A percentile compares a stretch with the other conserved stretches of the same genome.
These are phyloP conservation scores for Sigmodon hispidus DNA, from an alignment of 2,113 vertebrate species.

Conservation along the genomic window DNA sequence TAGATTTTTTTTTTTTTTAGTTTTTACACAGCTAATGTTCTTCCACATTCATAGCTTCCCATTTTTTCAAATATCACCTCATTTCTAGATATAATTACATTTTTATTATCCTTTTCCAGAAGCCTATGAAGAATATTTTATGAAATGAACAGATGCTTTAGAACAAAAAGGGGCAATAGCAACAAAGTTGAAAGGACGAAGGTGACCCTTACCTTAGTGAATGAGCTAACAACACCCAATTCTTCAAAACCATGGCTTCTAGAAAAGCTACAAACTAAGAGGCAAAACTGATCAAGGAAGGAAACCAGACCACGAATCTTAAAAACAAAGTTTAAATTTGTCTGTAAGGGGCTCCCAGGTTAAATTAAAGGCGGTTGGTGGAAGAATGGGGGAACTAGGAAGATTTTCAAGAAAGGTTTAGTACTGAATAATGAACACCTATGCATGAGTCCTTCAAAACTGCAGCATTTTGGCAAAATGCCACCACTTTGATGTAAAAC, in stretches of 20 bases:
- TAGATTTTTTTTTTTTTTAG: not conserved
- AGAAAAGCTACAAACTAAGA: not conserved
- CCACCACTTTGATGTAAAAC: not conserved
- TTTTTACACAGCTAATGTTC: not conserved
- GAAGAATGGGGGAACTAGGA: not conserved
- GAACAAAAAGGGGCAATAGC: not conserved
- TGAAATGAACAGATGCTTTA: not conserved
- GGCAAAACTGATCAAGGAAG: not conserved
- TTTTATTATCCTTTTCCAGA: not conserved
- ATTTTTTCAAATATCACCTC: not conserved
- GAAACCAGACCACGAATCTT: not conserved
- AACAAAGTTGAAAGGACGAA: conserved; percentile 10
- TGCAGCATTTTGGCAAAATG: not conserved
- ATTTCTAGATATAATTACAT: not conserved
- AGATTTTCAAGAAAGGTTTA: not conserved
- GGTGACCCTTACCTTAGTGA: not conserved
- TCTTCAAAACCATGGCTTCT: not conserved
- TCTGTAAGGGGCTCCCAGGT: not conserved
- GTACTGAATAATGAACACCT: not conserved
- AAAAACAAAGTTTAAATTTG: not conserved
- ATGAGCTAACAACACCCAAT: not conserved
- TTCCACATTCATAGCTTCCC: not conserved
- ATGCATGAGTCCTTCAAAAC: not conserved
- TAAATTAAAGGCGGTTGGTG: not conserved
- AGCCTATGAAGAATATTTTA: not conserved